Conservation (phyloP, 2,888 invertebrate genomes). For the Apodemia zela region DNA sequence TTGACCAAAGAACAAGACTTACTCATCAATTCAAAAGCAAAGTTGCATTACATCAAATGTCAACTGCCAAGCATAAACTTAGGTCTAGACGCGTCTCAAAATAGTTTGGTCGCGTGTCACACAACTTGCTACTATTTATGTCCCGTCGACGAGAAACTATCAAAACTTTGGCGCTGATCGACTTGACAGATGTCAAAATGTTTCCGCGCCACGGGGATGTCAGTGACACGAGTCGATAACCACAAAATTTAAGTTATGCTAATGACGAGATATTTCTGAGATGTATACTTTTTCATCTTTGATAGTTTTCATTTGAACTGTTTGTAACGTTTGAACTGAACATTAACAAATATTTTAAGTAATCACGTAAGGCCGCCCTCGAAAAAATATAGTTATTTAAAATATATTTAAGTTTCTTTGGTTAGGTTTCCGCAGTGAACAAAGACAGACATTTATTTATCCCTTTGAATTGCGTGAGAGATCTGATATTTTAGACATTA, state of each 20-base stretch:
- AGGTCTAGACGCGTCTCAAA: background rate
- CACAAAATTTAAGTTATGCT: background rate
- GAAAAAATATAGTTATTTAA: no score
- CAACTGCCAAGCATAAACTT: background rate
- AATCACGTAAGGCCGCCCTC: no score
- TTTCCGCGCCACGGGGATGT: background rate
- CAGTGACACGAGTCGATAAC: background rate
- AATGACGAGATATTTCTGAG: background rate
- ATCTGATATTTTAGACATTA: no score
- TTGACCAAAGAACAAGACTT: background rate
- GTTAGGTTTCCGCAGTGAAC: no score
- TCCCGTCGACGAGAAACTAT: background rate
- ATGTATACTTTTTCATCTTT: background rate
- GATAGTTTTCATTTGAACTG: background rate
- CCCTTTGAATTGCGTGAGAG: no score
- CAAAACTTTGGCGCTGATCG: background rate
- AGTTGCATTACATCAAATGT: background rate
- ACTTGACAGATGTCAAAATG: constrained; percentile 4
- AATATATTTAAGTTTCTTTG: no score
- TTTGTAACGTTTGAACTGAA: no score
- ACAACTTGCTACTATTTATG: constrained; percentile 2
- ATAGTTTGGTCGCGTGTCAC: background rate
- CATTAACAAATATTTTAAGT: no score
- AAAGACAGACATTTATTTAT: no score
- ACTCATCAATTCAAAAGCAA: background rate